phyloP scores from a whole-genome alignment of 2,888 invertebrate genomes.

The Oscheius myriophilus region DNA sequence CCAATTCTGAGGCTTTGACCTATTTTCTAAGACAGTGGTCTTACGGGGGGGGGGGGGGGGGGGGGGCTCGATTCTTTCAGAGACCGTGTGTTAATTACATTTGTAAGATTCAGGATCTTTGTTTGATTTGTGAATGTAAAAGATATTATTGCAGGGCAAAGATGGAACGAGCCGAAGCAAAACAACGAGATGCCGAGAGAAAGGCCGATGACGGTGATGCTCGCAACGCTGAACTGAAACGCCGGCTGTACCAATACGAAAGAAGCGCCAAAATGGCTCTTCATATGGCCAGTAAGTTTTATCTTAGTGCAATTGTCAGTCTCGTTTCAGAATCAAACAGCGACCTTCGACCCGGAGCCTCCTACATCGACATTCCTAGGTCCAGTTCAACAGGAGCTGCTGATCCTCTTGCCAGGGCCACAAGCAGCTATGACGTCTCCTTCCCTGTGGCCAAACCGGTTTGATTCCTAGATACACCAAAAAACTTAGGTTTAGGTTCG shows the following conservation, averaged over 20 bases:
- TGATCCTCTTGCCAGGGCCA: conserved; percentile 11
- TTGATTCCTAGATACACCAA: too few species aligned
- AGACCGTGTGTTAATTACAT: too few species aligned
- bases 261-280: conserved; percentile 29
- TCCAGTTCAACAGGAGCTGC: conserved; percentile 15
- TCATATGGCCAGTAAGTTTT: conserved; percentile 27
- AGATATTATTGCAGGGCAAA: conserved; percentile 39
- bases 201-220: conserved; percentile 30
- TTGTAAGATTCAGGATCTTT: too few species aligned
- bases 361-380: conserved; percentile 20
- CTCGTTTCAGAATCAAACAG: conserved; percentile 17
- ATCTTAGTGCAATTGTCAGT: background rate
- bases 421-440: conserved; percentile 9
- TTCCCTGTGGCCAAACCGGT: conserved; percentile 22
- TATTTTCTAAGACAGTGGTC: too few species aligned
- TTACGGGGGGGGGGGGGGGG: too few species aligned
- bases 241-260: conserved; percentile 31
- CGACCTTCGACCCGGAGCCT: conserved; percentile 23
- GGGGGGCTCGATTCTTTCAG: too few species aligned
- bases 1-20: too few species aligned
- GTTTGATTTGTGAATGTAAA: too few species aligned
- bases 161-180: conserved; percentile 38
- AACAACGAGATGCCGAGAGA: conserved; percentile 19
- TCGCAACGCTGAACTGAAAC: conserved; percentile 16
- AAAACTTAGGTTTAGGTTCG: too few species aligned